A percentile compares a stretch with the other conserved stretches of the same genome.
phyloP scores from a whole-genome alignment of 2,113 vertebrate species.

The Excalfactoria chinensis region DNA sequence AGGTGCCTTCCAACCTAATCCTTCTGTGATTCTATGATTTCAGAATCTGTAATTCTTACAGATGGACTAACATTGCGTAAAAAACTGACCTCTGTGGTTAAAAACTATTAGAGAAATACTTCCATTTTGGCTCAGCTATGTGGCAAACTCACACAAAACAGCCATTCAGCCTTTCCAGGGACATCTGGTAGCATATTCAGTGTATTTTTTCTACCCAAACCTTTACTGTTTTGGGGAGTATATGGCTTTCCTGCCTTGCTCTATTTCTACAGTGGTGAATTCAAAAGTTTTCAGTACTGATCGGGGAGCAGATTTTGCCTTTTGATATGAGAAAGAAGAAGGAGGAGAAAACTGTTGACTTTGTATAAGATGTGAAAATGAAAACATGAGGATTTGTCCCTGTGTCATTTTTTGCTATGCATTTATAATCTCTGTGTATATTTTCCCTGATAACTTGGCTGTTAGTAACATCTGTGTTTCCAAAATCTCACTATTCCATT shows the following conservation, averaged over 20 bases:
- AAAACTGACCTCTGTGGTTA: neutral
- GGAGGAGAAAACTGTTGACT: neutral
- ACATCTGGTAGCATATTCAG: neutral
- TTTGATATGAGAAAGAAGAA: neutral
- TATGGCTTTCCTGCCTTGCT: neutral
- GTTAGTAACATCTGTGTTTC: neutral
- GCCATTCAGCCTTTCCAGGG: neutral
- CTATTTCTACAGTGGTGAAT: neutral
- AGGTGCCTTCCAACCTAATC: too few relatives aligned
- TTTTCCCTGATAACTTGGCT: neutral
- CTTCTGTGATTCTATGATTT: neutral
- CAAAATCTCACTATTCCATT: neutral
- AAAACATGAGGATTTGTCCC: neutral
- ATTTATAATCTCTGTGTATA: neutral
- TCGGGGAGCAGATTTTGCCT: neutral
- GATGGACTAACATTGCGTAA: neutral
- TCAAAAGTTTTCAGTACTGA: neutral
- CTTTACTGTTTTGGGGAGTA: neutral
- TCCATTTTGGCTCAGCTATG: neutral
- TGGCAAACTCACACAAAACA: neutral
- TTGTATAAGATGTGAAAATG: neutral
- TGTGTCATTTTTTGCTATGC: neutral
- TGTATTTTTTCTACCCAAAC: neutral
- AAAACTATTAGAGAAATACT: neutral
- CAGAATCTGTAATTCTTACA: fast-evolving